phyloP scores from a whole-genome alignment of 2,888 invertebrate species.

The Rhagium mordax region DNA sequence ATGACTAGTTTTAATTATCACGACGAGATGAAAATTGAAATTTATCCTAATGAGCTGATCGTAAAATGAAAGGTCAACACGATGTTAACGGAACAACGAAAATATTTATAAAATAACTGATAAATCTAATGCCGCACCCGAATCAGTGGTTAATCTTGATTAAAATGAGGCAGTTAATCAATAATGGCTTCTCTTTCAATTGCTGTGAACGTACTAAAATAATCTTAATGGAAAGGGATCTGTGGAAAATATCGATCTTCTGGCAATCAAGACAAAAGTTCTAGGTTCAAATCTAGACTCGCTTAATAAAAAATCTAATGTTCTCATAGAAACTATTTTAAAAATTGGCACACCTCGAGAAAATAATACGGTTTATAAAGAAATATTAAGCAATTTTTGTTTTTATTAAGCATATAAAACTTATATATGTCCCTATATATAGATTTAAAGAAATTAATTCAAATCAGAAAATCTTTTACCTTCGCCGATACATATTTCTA shows the following conservation, averaged over 20 bases:
- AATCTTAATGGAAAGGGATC: background rate
- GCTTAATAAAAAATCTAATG: background rate
- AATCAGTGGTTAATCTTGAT: slow-evolving; percentile 28
- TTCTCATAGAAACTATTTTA: no score
- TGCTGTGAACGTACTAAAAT: background rate
- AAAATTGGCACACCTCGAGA: no score
- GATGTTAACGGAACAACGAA: background rate
- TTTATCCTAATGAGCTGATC: background rate
- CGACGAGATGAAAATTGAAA: background rate
- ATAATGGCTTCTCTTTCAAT: slow-evolving; percentile 27
- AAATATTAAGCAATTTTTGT: no score
- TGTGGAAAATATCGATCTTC: background rate
- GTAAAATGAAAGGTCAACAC: background rate
- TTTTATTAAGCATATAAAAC: no score
- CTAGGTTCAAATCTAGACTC: background rate
- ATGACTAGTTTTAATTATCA: no score
- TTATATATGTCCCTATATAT: no score
- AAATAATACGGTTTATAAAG: no score
- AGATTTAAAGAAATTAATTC: no score
- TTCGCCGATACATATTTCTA: no score
- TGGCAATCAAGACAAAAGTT: background rate
- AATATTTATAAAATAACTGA: slow-evolving; percentile 1
- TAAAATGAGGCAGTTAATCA: slow-evolving; percentile 29
- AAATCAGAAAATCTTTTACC: no score
- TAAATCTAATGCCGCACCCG: slow-evolving; percentile 21